phyloP scores from a whole-genome alignment of 2,888 invertebrate species.

The Temnothorax ravouxi region DNA sequence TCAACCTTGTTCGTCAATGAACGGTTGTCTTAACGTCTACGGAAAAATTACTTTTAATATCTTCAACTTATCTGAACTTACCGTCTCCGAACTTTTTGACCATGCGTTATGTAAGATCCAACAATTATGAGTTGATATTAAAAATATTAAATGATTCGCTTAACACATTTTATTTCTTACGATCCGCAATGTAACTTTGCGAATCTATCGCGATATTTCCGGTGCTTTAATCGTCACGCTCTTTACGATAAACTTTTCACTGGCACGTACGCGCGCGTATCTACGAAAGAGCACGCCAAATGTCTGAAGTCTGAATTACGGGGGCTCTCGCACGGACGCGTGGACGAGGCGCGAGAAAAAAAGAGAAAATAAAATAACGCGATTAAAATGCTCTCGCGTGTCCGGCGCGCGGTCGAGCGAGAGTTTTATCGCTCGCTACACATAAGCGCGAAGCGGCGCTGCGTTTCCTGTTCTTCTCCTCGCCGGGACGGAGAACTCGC shows the following conservation, averaged over 20 bases:
- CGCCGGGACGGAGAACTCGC: constrained; percentile 37
- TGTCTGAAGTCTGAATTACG: constrained; percentile 49
- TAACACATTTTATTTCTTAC: background rate
- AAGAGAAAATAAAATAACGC: constrained; percentile 45
- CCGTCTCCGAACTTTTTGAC: too few relatives aligned
- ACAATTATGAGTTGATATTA: background rate
- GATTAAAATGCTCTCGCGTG: constrained; percentile 52
- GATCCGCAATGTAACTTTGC: background rate
- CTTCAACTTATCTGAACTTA: too few relatives aligned
- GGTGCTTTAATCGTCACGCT: constrained; percentile 48
- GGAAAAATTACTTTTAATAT: too few relatives aligned
- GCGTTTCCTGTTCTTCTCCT: background rate
- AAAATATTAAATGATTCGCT: background rate
- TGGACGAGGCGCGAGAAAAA: constrained; percentile 26
- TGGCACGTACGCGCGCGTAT: constrained; percentile 46
- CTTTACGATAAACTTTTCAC: constrained; percentile 46
- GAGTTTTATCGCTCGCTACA: constrained; percentile 50
- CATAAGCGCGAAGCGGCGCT: background rate
- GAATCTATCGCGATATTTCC: background rate
- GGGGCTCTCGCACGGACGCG: background rate
- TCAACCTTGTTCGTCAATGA: too few relatives aligned
- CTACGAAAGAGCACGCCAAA: constrained; percentile 42
- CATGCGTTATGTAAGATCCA: too few relatives aligned
- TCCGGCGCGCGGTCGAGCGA: constrained; percentile 52
- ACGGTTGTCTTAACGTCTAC: too few relatives aligned